Evolutionary conservation across 2,113 vertebrate species (phyloP).

Genomic region (Isichthys henryi): DNA sequence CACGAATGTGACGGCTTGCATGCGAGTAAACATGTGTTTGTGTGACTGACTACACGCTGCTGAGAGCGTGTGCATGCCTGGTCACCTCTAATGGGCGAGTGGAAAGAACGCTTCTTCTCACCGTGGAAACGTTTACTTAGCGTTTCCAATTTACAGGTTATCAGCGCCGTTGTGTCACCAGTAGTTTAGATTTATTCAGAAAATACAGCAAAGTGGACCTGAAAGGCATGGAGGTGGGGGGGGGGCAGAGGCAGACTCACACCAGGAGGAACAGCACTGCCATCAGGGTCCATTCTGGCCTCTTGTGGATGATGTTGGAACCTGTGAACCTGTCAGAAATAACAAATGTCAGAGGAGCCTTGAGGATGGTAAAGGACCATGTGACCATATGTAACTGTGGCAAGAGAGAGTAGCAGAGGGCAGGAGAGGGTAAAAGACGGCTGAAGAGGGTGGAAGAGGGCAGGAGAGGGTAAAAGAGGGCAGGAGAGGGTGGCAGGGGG

Average conservation of each 20-base stretch:
- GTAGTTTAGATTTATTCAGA: neutral
- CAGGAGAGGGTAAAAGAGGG: neutral
- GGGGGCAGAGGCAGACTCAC: constrained; percentile 46
- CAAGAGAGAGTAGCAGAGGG: neutral
- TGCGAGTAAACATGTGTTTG: neutral
- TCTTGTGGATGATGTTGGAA: constrained; percentile 61
- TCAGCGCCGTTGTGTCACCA: neutral
- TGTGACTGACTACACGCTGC: neutral
- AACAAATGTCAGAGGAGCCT: neutral
- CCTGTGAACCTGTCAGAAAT: constrained; percentile 53
- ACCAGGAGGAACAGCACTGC: constrained; percentile 55
- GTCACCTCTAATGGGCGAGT: neutral
- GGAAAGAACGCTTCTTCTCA: neutral
- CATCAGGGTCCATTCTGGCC: constrained; percentile 61
- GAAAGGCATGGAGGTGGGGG: neutral
- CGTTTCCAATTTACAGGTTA: neutral
- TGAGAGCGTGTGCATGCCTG: neutral
- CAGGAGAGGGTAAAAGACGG: too few relatives aligned
- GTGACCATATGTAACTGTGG: neutral
- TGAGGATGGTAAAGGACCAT: neutral
- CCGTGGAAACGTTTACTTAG: neutral
- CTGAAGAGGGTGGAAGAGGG: neutral
- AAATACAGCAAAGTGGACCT: neutral
- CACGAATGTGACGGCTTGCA: neutral
- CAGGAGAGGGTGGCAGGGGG: neutral